A percentile compares a stretch with the other conserved stretches of the same genome.
Conservation (phyloP, 2,113 vertebrate species). For the Pseudorhombus dupliciocellatus region DNA sequence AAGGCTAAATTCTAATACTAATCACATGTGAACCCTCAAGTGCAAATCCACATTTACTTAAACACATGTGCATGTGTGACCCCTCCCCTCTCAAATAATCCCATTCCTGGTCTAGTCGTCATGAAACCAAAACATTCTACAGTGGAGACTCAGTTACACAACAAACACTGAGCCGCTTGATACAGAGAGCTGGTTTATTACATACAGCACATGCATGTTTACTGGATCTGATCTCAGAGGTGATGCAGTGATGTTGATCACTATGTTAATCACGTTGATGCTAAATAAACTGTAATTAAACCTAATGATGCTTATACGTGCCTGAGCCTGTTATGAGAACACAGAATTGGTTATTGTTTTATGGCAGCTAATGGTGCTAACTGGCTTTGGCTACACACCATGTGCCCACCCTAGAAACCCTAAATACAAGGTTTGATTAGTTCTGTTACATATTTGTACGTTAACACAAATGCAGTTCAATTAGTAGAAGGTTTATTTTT, state of each 20-base stretch:
- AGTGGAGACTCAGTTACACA: conserved; percentile 9
- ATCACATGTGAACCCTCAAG: conserved; percentile 28
- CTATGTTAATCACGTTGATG: background rate
- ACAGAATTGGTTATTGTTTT: no score
- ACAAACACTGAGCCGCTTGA: background rate
- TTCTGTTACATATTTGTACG: no score
- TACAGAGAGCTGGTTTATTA: background rate
- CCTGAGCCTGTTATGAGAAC: background rate
- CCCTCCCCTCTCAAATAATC: conserved; percentile 4
- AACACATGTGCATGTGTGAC: background rate
- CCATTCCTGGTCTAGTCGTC: conserved; percentile 23
- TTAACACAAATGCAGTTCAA: no score
- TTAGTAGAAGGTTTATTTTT: no score
- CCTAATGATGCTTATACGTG: background rate
- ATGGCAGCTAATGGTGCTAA: no score
- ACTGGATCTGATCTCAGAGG: background rate
- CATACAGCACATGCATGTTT: background rate
- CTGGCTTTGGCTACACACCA: no score
- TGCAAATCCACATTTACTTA: background rate
- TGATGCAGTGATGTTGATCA: background rate
- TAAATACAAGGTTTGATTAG: no score
- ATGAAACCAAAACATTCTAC: conserved; percentile 33
- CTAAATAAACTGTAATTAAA: background rate
- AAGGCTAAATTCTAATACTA: conserved; percentile 10
- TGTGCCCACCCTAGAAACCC: no score